Base-by-base conservation (phyloP, 2,888 invertebrate genomes). In the Ditula angustiorana region DNA sequence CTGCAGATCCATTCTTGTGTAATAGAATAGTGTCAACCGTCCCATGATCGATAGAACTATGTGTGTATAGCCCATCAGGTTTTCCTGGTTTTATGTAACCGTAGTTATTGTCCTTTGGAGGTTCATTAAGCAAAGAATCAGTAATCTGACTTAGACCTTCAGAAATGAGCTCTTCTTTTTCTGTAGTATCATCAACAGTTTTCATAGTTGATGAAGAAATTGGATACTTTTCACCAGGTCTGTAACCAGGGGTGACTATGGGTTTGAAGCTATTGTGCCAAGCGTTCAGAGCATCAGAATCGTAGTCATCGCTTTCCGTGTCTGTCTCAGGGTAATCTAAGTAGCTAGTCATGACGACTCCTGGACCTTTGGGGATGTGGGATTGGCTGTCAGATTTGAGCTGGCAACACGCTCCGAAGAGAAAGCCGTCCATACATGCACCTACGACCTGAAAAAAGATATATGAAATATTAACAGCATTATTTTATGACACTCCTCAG, bases 391-490 rank as follows among this genome's bases (percentile, higher is more conserved):
- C 90, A 1, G 93, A 77, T 87, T 87, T 71, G 24, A 97, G 93
- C 77, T 96, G 96, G 79, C 98, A 98, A 84, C 98, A 98, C 0
- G 98, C 97, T 1, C 98, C 98, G 77, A 98, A 98, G n/a, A 97
- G 93, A 82, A 97, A 97, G 0, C 98, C 97, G 77, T 98, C 98
- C 96, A 98, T 97, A 79, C 98, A 98, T 0, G 98, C 96, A 0
- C 98, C 97, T 0, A 98, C 96, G 7, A 63, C 63, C 63, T 63
- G 61, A 7, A 61, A 61, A 13, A 21, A 10, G 50, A 30, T 26
- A 5, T 26, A 5, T 26, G 26, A n/a, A n/a, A n/a, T n/a, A n/a
- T n/a, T n/a, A n/a, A n/a, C n/a, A n/a, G n/a, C n/a, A n/a, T n/a
- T n/a, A n/a, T n/a, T n/a, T n/a, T n/a, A n/a, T n/a, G n/a, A n/a